Conservation (phyloP, 64 coral and sea anemone genomes). For the Acropora yongei region DNA sequence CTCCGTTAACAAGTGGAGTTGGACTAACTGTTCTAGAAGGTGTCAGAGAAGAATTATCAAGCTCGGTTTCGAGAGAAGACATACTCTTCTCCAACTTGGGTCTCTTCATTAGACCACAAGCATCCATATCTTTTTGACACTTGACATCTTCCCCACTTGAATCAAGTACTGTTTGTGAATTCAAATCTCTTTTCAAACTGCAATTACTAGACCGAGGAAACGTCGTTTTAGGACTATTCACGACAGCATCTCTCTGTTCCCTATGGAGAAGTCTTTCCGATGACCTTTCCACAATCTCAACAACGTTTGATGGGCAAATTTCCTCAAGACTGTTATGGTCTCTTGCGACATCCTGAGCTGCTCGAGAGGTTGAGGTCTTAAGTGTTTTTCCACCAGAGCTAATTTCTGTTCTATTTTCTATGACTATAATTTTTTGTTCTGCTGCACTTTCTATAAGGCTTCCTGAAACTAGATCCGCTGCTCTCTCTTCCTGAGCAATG, state of each 20-base stretch:
- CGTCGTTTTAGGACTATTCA: not conserved
- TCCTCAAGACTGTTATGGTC: not conserved
- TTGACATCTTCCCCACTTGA: conserved; percentile 25
- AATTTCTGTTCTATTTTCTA: conserved; percentile 75
- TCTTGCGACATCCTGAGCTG: conserved; percentile 2
- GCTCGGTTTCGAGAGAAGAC: conserved; percentile 59
- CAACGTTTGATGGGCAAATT: not conserved
- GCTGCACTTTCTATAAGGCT: conserved; percentile 67
- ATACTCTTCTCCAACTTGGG: conserved; percentile 58
- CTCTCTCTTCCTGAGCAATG: conserved; percentile 88
- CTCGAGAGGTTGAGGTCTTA: not conserved
- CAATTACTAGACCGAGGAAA: conserved; percentile 7
- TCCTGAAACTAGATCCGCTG: conserved; percentile 81
- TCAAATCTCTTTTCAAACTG: conserved; percentile 34
- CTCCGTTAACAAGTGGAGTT: conserved; percentile 67
- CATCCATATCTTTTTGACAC: conserved; percentile 35
- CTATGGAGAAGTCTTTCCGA: not conserved
- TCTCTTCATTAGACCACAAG: conserved; percentile 58
- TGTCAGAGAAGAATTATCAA: conserved; percentile 29
- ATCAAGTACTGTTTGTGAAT: conserved; percentile 23
- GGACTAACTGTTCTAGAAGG: conserved; percentile 46
- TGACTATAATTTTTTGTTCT: conserved; percentile 81
- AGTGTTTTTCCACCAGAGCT: conserved; percentile 8
- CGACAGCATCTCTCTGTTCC: not conserved
- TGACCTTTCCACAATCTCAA: not conserved